Evolutionary conservation across 2,888 invertebrate genomes (phyloP), one percentile per base, ranked within the genome.

Genomic region (Drosophila peninsularis): DNA sequence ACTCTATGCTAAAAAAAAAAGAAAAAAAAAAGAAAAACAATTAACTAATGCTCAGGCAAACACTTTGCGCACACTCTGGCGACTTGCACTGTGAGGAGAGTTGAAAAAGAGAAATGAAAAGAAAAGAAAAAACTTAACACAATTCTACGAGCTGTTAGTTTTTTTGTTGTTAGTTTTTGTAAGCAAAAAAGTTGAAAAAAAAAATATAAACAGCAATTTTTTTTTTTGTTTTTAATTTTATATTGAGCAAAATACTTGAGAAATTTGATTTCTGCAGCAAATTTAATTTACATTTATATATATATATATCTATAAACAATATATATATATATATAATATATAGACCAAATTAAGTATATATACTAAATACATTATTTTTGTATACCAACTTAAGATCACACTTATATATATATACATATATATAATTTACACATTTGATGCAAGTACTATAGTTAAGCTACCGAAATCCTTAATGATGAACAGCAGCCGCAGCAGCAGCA

Each of bases 101-200:
- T n/a, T 61, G 55, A 21, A 6, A 17, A 14, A 11, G 1, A 30
- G 24, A 24, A 50, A 24, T 24, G 24, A 24, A 24, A 24, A 14
- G 5, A 49, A 13, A 9, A 50, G 36, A 52, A 52, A 37, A 71
- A 72, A 70, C 75, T 78, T 57, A 50, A 80, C 67, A 73, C 68
- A 66, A 70, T 70, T 67, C 68, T 70, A 71, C 58, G 76, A 67
- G 69, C 82, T 82, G 80, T 77, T 82, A 71, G 75, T 71, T 81
- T 83, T 75, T 66, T 82, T 82, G 82, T 82, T 82, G 82, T 85
- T 82, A 82, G 82, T 82, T 82, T 82, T 82, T 78, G 82, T 82
- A 82, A 82, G 82, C 56, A 27, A 79, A 45, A 47, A 45, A 36
- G n/a, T n/a, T n/a, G n/a, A n/a, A 41, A 37, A 41, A 19, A 30